Percentiles rank a stretch among this genome's conserved stretches.
Conservation (phyloP, 2,113 vertebrate genomes). For the Pelvicachromis taeniatus region DNA sequence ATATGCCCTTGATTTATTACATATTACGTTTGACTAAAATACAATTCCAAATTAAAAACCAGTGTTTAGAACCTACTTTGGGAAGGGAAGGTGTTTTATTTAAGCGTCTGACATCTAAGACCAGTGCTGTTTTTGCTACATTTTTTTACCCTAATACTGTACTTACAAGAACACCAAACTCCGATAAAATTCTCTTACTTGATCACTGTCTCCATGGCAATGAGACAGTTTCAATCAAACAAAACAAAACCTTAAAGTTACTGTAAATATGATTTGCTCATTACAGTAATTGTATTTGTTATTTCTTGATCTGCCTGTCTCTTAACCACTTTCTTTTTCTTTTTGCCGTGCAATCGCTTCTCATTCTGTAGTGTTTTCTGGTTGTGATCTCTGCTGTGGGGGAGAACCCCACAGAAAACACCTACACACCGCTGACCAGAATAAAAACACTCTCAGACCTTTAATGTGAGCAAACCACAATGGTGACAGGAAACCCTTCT, state of each 20-base stretch:
- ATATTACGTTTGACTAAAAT: not conserved
- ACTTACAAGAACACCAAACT: not conserved
- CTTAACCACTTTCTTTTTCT: not conserved
- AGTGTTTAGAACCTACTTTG: not conserved
- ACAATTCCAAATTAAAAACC: not conserved
- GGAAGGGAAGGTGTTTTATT: not conserved
- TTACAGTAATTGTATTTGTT: slow-evolving; percentile 55
- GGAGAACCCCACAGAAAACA: slow-evolving; percentile 32
- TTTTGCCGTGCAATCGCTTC: not conserved
- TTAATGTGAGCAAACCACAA: not conserved
- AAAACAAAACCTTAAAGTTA: slow-evolving; percentile 4
- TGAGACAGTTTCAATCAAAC: slow-evolving; percentile 15
- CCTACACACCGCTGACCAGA: slow-evolving; percentile 46
- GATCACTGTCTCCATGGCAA: not conserved
- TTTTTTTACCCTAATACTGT: not conserved
- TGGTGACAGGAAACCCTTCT: slow-evolving; percentile 44
- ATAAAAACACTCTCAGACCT: slow-evolving; percentile 34
- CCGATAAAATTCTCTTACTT: not conserved
- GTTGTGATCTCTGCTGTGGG: slow-evolving; percentile 10
- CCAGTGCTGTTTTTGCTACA: not conserved
- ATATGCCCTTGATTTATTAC: not conserved
- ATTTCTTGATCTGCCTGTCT: slow-evolving; percentile 6
- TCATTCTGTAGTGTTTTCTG: slow-evolving; percentile 19
- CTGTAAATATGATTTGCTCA: slow-evolving; percentile 14
- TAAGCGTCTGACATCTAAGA: not conserved